Evolutionary conservation across 2,113 vertebrate genomes (phyloP).

Genomic region (Myotis davidii): DNA sequence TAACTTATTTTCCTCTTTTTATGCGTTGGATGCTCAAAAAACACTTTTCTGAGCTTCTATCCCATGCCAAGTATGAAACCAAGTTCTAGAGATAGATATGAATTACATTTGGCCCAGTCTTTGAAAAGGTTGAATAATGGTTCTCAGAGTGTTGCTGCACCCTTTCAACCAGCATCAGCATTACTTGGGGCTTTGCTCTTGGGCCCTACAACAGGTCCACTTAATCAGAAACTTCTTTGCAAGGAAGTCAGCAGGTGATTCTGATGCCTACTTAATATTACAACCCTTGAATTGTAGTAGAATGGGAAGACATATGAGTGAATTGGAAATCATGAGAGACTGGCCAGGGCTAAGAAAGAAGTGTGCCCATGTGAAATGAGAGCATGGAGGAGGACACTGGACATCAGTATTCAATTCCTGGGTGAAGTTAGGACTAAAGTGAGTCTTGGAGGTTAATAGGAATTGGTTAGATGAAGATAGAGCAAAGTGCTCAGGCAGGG

Average conservation of each 20-base stretch:
- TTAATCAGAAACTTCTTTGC: neutral
- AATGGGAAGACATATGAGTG: neutral
- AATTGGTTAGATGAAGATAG: neutral
- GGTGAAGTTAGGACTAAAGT: neutral
- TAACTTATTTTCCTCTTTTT: slow-evolving; percentile 69
- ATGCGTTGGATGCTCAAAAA: neutral
- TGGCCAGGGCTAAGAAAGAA: accelerated
- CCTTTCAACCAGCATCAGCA: accelerated
- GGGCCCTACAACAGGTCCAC: neutral
- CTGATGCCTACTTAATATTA: neutral
- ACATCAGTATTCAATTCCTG: neutral
- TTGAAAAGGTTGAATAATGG: neutral
- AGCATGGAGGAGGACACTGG: neutral
- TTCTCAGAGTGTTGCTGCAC: neutral
- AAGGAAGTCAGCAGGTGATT: neutral
- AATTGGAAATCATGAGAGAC: neutral
- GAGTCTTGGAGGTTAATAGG: neutral
- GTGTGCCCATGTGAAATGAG: neutral
- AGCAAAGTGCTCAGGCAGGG: neutral
- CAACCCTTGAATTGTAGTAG: neutral
- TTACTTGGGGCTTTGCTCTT: neutral
- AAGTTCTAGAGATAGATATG: neutral
- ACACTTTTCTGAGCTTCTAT: neutral
- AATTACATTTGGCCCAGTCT: neutral
- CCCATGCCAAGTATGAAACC: accelerated